Base-by-base conservation (phyloP, 2,888 invertebrate species). In the Plagodis pulveraria region DNA sequence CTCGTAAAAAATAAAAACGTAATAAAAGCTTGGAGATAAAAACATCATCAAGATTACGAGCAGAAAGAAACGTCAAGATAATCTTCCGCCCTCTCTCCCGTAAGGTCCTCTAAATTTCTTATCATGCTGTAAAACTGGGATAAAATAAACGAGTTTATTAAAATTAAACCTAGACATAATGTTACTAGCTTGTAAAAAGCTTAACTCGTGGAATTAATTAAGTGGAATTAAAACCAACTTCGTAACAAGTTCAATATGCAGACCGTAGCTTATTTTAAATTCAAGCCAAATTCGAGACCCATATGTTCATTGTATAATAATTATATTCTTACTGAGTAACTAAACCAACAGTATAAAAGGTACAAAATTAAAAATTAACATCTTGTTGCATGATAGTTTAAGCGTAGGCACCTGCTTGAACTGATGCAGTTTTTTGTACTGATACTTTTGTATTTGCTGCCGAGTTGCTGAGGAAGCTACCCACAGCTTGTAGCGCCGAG, bases 401-500 rank as follows among this genome's bases (percentile, higher is more conserved):
- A 67, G 61, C 69, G 54, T 78, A 77, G 72, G 65, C 80, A 84
- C 87, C 87, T 82, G 87, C 77, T 66, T 89, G 80, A n/a, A 91
- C 65, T 10, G 87, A 76, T 5, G 85, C 90, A 5, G 90, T 74
- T 67, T 91, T 91, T 73, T 91, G 85, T 7, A 91, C 81, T 6
- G 91, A 87, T 53, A 92, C 69, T 68, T 77, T 87, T 22, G 92
- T 91, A 53, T 79, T 82, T 43, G 74, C 82, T 10, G 87, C 92
- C 5, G 90, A 88, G 73, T 94, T 94, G 51, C 91, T 93, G 10
- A 95, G 83, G 55, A 95, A 87, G 72, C 92, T 93, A 63, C 94
- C 94, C 0, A 95, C 95, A 45, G 95, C 95, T 71, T 89, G 92
- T 61, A 95, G 77, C 5, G 95, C 93, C 11, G 95, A 93, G 73